Base-by-base conservation (phyloP, 2,113 vertebrate species). In the Gambusia holbrooki region DNA sequence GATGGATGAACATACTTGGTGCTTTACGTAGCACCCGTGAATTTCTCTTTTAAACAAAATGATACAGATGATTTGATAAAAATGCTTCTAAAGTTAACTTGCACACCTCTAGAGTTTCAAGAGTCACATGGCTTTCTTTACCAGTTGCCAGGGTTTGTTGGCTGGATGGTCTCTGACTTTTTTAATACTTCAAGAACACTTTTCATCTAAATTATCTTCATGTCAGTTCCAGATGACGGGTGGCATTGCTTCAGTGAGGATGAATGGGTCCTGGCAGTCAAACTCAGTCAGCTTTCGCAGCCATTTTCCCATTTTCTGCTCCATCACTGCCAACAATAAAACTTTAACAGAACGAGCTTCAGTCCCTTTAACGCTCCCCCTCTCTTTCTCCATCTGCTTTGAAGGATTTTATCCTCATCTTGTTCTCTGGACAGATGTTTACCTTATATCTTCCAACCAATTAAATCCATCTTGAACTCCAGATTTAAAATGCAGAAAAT, bases 281-380 rank as follows among this genome's bases (percentile, higher is more conserved):
- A 51, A 33, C 63, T 71, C 71, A 48, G 61, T 64, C 71, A 73
- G 71, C 62, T 71, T 76, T 71, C 66, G 66, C 73, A 62, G 51
- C 35, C 73, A 75, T 80, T 66, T 71, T 64, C 68, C 69, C 62
- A 72, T 78, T 80, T 74, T 66, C 71, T 82, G 62, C 70, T 66
- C 66, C 70, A 66, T 62, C 62, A 77, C 74, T 62, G 80, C 71
- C 71, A 68, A 75, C 67, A 17, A 54, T 40, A 65, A 71, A 58
- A 8, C 0, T 63, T 58, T 30, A 37, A 42, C 60, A 73, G 61
- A 73, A 42, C 15, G 28, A 72, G 74, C 70, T 30, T 19, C 30
- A 15, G 4, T 69, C 58, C 33, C 13, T 62, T 30, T 22, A 1
- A 32, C n/a, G 35, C 67, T 42, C 29, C n/a, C 13, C 28, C 60